Evolutionary conservation across 2,888 invertebrate genomes (phyloP).

Genomic region (Hydroisotoma schaefferi): DNA sequence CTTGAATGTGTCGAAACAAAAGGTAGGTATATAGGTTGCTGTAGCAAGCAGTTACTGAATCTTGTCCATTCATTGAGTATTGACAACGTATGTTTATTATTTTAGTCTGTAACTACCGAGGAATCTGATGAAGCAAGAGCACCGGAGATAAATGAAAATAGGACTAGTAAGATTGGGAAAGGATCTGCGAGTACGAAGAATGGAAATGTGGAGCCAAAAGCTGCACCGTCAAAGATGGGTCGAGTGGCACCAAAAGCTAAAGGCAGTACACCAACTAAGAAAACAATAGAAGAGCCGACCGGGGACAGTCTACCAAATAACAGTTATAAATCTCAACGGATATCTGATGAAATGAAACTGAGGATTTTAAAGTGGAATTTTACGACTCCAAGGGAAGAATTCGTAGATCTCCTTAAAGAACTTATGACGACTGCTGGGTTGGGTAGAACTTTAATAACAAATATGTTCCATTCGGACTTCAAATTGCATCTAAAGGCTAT

Average conservation of each 20-base stretch:
- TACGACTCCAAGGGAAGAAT: constrained; percentile 86
- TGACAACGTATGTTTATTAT: too few species aligned
- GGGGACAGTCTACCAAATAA: constrained; percentile 63
- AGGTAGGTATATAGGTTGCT: too few species aligned
- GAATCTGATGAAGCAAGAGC: too few species aligned
- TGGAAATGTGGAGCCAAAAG: constrained; percentile 50
- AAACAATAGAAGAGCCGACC: constrained; percentile 66
- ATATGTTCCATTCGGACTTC: constrained; percentile 93
- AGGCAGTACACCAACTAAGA: constrained; percentile 55
- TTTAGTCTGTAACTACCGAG: too few species aligned
- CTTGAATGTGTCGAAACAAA: too few species aligned
- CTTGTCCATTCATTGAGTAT: too few species aligned
- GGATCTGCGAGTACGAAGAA: constrained; percentile 44
- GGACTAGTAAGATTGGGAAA: constrained; percentile 19
- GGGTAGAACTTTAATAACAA: constrained; percentile 77
- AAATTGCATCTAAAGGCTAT: constrained; percentile 94
- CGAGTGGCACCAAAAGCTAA: constrained; percentile 25
- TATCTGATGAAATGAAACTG: constrained; percentile 89
- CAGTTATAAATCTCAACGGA: constrained; percentile 84
- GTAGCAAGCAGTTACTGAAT: too few species aligned
- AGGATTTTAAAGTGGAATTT: constrained; percentile 93
- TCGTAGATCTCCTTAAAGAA: constrained; percentile 83
- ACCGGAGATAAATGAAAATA: too few species aligned
- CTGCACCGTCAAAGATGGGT: constrained; percentile 9
- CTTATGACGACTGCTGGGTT: constrained; percentile 80